phyloP scores from a whole-genome alignment of 2,113 vertebrate genomes.

The Eudyptes chrysolophus region DNA sequence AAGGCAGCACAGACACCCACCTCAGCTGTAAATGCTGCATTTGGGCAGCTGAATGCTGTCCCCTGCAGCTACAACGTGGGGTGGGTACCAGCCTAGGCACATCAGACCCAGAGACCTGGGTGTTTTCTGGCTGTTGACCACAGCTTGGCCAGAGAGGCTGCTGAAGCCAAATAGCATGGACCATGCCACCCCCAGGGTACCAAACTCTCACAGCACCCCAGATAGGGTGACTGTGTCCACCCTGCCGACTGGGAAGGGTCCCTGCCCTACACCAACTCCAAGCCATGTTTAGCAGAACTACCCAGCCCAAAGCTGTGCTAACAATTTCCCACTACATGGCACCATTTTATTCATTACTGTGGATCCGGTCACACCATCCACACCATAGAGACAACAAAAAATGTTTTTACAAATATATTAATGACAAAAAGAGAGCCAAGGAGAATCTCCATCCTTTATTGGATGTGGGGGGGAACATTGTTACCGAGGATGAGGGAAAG shows the following conservation, averaged over 20 bases:
- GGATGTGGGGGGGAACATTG: too few relatives aligned
- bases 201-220: background rate
- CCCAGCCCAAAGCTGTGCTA: background rate
- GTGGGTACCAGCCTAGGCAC: background rate
- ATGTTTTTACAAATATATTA: too few relatives aligned
- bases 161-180: rapidly evolving
- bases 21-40: background rate
- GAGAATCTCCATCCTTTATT: too few relatives aligned
- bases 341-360: background rate
- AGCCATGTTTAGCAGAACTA: background rate
- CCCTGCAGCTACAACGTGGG: background rate
- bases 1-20: background rate
- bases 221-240: background rate
- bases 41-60: background rate
- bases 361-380: background rate
- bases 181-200: background rate
- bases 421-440: too few relatives aligned
- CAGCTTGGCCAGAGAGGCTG: background rate
- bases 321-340: background rate
- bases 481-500: too few relatives aligned
- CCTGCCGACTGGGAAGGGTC: background rate
- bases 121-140: background rate
- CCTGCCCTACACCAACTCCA: background rate
- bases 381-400: too few relatives aligned
- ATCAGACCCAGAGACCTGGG: background rate